Percentiles rank a stretch among this genome's conserved stretches.
phyloP scores from a whole-genome alignment of 2,888 invertebrate species.

The Andrena flavipes region DNA sequence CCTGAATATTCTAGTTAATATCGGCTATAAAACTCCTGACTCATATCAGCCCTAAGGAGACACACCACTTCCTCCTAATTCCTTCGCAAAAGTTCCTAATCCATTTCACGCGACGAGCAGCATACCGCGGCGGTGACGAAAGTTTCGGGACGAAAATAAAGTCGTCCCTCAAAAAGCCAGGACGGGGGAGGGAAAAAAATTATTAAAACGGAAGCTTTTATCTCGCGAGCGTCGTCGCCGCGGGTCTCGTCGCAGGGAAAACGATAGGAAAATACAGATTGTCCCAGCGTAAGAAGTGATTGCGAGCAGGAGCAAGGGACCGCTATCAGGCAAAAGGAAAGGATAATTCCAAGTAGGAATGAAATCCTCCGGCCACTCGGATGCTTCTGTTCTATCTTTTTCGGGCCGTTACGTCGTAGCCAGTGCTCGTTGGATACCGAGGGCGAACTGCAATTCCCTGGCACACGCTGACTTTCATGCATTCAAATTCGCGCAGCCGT shows the following conservation, averaged over 20 bases:
- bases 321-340: conserved; percentile 48
- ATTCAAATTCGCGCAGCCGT: conserved; percentile 49
- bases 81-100: not conserved
- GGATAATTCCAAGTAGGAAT: conserved; percentile 58
- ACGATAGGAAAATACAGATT: conserved; percentile 53
- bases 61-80: not conserved
- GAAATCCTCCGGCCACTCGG: conserved; percentile 46
- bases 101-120: not conserved
- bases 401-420: conserved; percentile 35
- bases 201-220: conserved; percentile 48
- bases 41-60: no score
- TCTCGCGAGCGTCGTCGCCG: conserved; percentile 11
- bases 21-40: no score
- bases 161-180: conserved; percentile 11
- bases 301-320: conserved; percentile 38
- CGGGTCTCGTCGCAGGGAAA: not conserved
- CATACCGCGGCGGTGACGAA: not conserved
- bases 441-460: conserved; percentile 45
- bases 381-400: conserved; percentile 48
- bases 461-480: conserved; percentile 26
- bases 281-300: conserved; percentile 44
- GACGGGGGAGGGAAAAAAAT: conserved; percentile 14
- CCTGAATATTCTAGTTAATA: no score
- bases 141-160: conserved; percentile 15
- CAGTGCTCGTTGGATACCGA: not conserved